Base-by-base conservation (phyloP, 2,888 invertebrate species). In the Spatulosminthurus flaviceps region DNA sequence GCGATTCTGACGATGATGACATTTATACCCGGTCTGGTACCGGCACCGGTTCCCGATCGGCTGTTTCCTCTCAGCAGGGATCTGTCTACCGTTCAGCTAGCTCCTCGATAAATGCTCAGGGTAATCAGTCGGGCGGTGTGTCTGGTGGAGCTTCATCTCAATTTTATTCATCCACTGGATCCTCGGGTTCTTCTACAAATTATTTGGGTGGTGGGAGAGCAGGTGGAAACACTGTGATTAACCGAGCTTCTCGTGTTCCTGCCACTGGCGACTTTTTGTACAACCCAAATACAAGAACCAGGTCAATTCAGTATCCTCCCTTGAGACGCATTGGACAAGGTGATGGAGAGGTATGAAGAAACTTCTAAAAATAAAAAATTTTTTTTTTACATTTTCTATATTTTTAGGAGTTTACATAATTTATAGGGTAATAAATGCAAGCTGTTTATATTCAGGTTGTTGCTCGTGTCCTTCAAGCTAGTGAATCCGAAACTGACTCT, bases 401-500 rank as follows among this genome's bases (percentile, higher is more conserved):
- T n/a, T n/a, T n/a, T n/a, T n/a, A n/a, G n/a, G n/a, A n/a, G n/a
- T n/a, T n/a, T n/a, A n/a, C n/a, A n/a, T n/a, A n/a, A n/a, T n/a
- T n/a, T n/a, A n/a, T n/a, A n/a, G n/a, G n/a, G n/a, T n/a, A n/a
- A n/a, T n/a, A n/a, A n/a, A n/a, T n/a, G n/a, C n/a, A n/a, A n/a
- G n/a, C n/a, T n/a, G n/a, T n/a, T n/a, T n/a, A n/a, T 41, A 70
- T 79, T 11, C 51, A 85, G 85, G 85, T 85, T n/a, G 81, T 84
- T 41, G 85, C 85, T 22, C 80, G 85, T n/a, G 84, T 85, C 24
- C 78, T 84, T 74, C 84, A 85, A 70, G 77, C 82, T 19, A 79
- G 78, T 19, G 79, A 82, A 13, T 21, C 43, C 13, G 81, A 73
- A 13, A 42, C 74, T 13, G 81, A 81, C 76, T 61, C 77, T 1